These are phyloP conservation scores for Odontomachus brunneus DNA, from an alignment of 1,140 invertebrate species.

Conservation along the genomic window DNA sequence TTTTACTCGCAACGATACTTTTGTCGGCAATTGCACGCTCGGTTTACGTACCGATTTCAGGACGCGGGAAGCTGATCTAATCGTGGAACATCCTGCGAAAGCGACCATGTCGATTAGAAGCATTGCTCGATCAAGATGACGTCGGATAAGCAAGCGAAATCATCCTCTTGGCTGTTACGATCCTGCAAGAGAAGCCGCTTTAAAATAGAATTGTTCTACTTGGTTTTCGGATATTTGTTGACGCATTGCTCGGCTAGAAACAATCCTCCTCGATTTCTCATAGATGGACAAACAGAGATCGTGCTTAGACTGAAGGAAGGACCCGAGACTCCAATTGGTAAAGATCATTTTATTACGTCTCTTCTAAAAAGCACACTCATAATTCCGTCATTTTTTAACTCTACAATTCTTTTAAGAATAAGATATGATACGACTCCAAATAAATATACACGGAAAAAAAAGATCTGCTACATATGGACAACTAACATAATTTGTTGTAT, in stretches of 20 bases:
- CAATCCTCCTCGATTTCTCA: slow-evolving; percentile 93
- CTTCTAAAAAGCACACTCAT: not conserved
- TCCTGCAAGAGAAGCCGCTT: slow-evolving; percentile 71
- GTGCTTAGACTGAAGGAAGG: slow-evolving; percentile 95
- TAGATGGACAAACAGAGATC: slow-evolving; percentile 95
- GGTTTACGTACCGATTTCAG: slow-evolving; percentile 25
- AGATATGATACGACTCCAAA: too few relatives aligned
- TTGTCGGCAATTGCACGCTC: not conserved
- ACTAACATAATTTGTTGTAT: too few relatives aligned
- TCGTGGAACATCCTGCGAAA: not conserved
- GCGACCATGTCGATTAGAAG: slow-evolving; percentile 61
- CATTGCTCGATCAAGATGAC: slow-evolving; percentile 62
- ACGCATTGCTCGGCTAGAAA: slow-evolving; percentile 85
- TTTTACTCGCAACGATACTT: not conserved
- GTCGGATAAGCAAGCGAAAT: slow-evolving; percentile 54
- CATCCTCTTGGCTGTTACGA: slow-evolving; percentile 64
- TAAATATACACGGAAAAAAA: too few relatives aligned
- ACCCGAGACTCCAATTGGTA: slow-evolving; percentile 93
- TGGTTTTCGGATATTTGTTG: slow-evolving; percentile 57
- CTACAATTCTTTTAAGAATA: too few relatives aligned
- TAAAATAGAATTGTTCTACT: slow-evolving; percentile 59
- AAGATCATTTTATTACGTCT: slow-evolving; percentile 78
- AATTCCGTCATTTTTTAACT: not conserved
- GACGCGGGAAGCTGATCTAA: not conserved
- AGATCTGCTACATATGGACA: too few relatives aligned